Base-by-base conservation (phyloP, 2,113 vertebrate species). In the Prolemur simus region DNA sequence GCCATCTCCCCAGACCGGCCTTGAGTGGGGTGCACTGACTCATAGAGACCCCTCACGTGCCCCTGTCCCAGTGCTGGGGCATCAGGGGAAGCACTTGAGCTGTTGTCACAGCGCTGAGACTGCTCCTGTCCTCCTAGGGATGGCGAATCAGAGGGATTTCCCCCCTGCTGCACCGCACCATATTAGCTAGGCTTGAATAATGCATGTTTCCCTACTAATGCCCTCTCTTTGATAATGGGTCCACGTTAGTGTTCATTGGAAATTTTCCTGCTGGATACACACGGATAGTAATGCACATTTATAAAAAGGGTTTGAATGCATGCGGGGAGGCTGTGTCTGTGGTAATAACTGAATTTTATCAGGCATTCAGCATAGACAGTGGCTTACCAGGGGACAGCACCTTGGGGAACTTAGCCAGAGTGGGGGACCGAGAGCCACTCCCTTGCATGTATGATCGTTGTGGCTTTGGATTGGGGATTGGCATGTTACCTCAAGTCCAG, bases 211-310 rank as follows among this genome's bases (percentile, higher is more conserved):
- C 87, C 87, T 49, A 12, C 91, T 84, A 93, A 96, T 74, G 85
- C n/a, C 27, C 78, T 96, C 94, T 89, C 73, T 89, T 96, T 94
- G 89, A 93, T 97, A 96, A 97, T 94, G 93, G 68, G 91, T 47
- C 93, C 80, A 8, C 37, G 47, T 94, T 94, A 95, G 95, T 95
- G 93, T 93, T 96, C 97, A 96, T 81, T 97, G 97, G 97, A 96
- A 93, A 97, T 97, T 96, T 97, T 97, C 96, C 97, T 93, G 94
- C 95, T 96, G 96, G 89, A 87, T 97, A 95, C 96, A 91, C 96
- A 93, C 39, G 88, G 91, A 97, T 80, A 97, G 93, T 69, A 94
- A 89, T 54, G 81, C 63, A 95, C 95, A 83, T 97, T 97, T 96
- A 91, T 97, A 96, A 97, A 91, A 89, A 34, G 77, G 25, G 74